Evolutionary conservation across 2,113 vertebrate genomes (phyloP), one percentile per base, ranked within the genome.

Genomic region (Papio anubis): DNA sequence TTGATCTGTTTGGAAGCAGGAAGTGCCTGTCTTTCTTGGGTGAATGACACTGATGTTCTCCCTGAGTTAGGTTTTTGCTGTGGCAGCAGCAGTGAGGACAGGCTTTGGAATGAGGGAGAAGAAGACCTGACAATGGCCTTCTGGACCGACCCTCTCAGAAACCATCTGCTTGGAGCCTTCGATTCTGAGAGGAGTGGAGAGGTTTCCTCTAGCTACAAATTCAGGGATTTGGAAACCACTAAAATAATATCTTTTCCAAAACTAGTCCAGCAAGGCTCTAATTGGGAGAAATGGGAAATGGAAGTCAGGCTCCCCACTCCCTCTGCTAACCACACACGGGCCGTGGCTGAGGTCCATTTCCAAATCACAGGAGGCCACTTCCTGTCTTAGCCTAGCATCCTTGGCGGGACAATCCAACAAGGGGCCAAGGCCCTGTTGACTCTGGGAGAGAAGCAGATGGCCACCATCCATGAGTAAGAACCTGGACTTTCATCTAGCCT

Each of bases 11-110:
- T 78, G 40, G 75, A 73, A 78, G 52, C 9, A 50, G 50, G 48
- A 87, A 11, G 59, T 8, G 18, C 48, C 78, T 25, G 18, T 73
- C 68, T 7, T 85, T 38, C 45, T 68, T 11, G 48, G 10, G 14
- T 6, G n/a, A 23, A 10, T 14, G n/a, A 0, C 17, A 2, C 1
- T 0, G 64, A 48, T 1, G 4, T 1, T 45, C 64, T 79, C 75
- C 43, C 8, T 21, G 61, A 48, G 12, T 23, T 17, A 43, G 35
- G 18, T 38, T 88, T 86, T 57, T 48, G 66, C 84, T 48, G 72
- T 5, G 16, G 25, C 45, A 1, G 16, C 16, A 14, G 30, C 18
- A 10, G 35, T 3, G 27, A 87, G 80, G 32, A 17, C 16, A 21
- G 27, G 93, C n/a, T 93, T 59, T 48, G 17, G 89, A 50, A 73